Conservation (phyloP, 2,888 invertebrate genomes). For the Temnothorax rugatulus region DNA sequence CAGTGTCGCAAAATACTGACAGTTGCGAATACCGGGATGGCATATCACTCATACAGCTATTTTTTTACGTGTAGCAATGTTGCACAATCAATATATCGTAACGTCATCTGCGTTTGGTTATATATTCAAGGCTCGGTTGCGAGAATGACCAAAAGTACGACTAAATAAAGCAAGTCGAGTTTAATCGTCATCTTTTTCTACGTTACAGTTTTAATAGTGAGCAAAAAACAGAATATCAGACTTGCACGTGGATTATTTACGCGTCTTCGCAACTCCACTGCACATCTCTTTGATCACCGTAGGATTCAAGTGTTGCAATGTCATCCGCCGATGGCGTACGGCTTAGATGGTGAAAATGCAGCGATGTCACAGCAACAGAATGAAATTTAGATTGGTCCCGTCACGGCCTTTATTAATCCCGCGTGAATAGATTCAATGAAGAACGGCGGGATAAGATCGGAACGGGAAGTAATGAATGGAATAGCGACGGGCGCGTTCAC, state of each 20-base stretch:
- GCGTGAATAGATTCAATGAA: constrained; percentile 70
- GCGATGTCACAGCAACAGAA: constrained; percentile 50
- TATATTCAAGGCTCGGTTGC: background rate
- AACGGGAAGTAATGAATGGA: constrained; percentile 65
- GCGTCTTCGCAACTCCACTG: background rate
- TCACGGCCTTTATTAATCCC: constrained; percentile 64
- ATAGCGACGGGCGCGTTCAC: constrained; percentile 52
- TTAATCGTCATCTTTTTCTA: background rate
- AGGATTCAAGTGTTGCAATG: constrained; percentile 28
- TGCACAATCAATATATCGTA: background rate
- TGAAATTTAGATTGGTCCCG: constrained; percentile 65
- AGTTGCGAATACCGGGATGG: background rate
- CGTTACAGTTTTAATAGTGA: background rate
- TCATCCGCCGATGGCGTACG: constrained; percentile 22
- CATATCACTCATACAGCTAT: background rate
- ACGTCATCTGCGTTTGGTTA: background rate
- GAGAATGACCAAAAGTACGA: background rate
- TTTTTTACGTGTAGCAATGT: background rate
- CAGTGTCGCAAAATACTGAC: constrained; percentile 25
- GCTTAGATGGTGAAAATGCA: constrained; percentile 9
- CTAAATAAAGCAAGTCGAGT: background rate
- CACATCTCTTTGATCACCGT: background rate
- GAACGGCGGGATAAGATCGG: constrained; percentile 65
- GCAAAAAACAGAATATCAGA: background rate
- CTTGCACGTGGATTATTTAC: background rate